Percentiles rank a stretch among this genome's conserved stretches.
Evolutionary conservation across 1,140 invertebrate genomes (phyloP).

Genomic region (Calosoma granatense): DNA sequence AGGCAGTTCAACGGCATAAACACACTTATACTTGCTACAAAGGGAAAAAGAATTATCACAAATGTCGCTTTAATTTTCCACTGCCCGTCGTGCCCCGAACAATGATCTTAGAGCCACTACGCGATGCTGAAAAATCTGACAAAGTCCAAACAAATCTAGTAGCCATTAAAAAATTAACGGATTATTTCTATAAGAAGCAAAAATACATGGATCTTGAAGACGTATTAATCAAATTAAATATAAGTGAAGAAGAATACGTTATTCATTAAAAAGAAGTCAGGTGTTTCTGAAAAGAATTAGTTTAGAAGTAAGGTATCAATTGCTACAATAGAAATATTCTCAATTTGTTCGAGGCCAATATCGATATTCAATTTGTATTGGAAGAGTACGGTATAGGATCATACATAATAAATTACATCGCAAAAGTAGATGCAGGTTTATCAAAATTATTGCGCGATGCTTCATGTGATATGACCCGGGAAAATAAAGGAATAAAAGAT

Average conservation of each 20-base stretch:
- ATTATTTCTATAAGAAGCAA: too few species aligned
- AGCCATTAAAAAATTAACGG: too few species aligned
- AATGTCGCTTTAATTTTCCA: too few species aligned
- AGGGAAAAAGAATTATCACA: too few species aligned
- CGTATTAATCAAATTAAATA: background rate
- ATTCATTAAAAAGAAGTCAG: background rate
- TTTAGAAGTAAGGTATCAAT: constrained; percentile 18
- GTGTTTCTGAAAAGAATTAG: constrained; percentile 19
- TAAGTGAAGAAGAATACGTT: background rate
- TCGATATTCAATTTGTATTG: constrained; percentile 24
- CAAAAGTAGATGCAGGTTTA: constrained; percentile 20
- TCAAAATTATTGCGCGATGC: constrained; percentile 21
- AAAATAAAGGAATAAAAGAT: constrained; percentile 16
- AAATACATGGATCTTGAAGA: background rate
- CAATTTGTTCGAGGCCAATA: constrained; percentile 21
- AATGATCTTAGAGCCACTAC: too few species aligned
- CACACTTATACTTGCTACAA: too few species aligned
- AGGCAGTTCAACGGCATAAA: too few species aligned
- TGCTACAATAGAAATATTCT: constrained; percentile 22
- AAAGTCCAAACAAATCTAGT: too few species aligned
- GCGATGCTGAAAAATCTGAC: too few species aligned
- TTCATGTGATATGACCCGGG: constrained; percentile 15
- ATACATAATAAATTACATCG: constrained; percentile 24
- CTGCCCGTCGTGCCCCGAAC: too few species aligned
- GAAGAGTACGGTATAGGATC: constrained; percentile 21